Percentiles rank a stretch among this genome's conserved stretches.
phyloP scores from a whole-genome alignment of 2,797 vertebrate genomes.

The Rhynchonycteris naso region DNA sequence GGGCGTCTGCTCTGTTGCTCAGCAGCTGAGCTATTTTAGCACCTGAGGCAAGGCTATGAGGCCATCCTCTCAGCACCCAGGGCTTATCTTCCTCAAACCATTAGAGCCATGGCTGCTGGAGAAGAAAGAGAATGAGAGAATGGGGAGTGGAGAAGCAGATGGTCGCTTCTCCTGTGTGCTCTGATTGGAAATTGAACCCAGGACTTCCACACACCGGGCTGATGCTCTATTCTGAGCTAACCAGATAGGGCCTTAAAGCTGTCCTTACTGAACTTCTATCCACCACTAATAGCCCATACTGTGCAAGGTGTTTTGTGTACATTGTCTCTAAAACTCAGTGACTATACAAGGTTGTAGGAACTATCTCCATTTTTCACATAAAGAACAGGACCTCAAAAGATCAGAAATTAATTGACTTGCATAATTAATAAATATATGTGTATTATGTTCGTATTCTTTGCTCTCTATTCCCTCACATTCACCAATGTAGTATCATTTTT shows the following conservation, averaged over 20 bases:
- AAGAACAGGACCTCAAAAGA: neutral
- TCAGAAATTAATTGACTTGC: neutral
- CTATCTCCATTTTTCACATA: neutral
- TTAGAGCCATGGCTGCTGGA: too few relatives aligned
- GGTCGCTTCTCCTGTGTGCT: too few relatives aligned
- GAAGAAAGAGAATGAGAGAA: too few relatives aligned
- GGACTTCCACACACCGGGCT: too few relatives aligned
- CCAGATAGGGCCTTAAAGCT: neutral
- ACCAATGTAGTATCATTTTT: neutral
- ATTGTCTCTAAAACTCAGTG: neutral
- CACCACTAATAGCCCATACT: neutral
- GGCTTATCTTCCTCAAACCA: too few relatives aligned
- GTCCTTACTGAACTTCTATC: neutral
- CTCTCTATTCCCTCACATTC: neutral
- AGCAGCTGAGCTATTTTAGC: too few relatives aligned
- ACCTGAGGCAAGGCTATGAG: too few relatives aligned
- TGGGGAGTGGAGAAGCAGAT: too few relatives aligned
- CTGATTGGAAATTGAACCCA: too few relatives aligned
- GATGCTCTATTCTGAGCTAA: too few relatives aligned
- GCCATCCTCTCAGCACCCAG: too few relatives aligned
- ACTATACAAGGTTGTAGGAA: neutral
- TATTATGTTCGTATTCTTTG: neutral
- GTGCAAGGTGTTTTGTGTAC: neutral
- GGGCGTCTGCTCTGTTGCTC: too few relatives aligned
- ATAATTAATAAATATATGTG: neutral